Evolutionary conservation across 2,113 vertebrate genomes (phyloP), one percentile per base, ranked within the genome.

Genomic region (Varanus komodoensis): DNA sequence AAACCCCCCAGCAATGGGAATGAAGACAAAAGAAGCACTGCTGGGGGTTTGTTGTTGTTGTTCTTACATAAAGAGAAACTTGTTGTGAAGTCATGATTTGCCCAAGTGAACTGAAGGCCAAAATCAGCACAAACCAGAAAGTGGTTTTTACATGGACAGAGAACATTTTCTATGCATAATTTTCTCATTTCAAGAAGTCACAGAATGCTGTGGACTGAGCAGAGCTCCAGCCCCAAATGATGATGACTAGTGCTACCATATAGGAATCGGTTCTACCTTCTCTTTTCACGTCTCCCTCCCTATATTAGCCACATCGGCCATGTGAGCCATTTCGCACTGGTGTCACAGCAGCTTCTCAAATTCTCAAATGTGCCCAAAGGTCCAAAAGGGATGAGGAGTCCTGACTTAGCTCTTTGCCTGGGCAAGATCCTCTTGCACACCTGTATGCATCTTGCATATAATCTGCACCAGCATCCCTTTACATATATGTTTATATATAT

Each of bases 1-100:
- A 57, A 85, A 86, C 86, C 54, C 83, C 83, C 61, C 0, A 89
- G 50, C 86, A 95, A 80, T 89, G 87, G 86, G 89, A 90, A 92
- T 93, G 86, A 91, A 54, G 93, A 93, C 93, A 95, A 91, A 78
- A 6, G 92, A 68, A 89, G 89, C 88, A 89, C 23, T 8, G 29
- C 29, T 52, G 50, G 57, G 32, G 19, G 91, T 86, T 44, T 92
- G 93, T 92, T 91, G 85, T 82, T 87, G 85, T 95, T 88, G 86
- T 84, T 89, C 87, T 54, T 90, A 89, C 93, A 91, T 87, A 91
- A 85, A 85, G 29, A 69, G 64, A 84, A 79, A 84, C 74, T 91
- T 91, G 84, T 89, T 91, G 91, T 92, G 91, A 93, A 91, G 78
- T 44, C 32, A 64, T 80, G 89, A 86, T 54, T 90, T 79, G n/a